Percentiles rank a stretch among this genome's conserved stretches.
phyloP scores from a whole-genome alignment of 2,888 invertebrate genomes.

The Pseudococcus jackbeardsleyi region DNA sequence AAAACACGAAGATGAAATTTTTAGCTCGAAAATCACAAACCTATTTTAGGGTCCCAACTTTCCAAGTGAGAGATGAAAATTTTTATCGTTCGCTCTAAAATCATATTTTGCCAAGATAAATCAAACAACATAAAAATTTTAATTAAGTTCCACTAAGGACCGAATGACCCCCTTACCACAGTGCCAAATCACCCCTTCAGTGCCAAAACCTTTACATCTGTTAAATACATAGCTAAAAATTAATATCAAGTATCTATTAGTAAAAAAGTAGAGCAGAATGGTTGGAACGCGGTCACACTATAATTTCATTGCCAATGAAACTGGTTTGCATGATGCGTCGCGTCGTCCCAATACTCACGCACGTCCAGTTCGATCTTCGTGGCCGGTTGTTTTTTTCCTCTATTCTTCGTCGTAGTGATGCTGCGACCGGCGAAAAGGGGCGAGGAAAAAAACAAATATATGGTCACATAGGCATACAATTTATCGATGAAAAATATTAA shows the following conservation, averaged over 20 bases:
- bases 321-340: slow-evolving; percentile 33
- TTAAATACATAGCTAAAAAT: too few relatives aligned
- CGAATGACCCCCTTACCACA: too few relatives aligned
- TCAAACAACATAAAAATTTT: too few relatives aligned
- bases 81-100: too few relatives aligned
- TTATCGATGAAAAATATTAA: neutral
- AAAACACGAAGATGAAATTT: too few relatives aligned
- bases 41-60: too few relatives aligned
- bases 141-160: too few relatives aligned
- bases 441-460: neutral
- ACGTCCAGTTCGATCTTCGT: slow-evolving; percentile 1
- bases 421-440: neutral
- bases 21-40: too few relatives aligned
- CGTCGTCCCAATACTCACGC: slow-evolving; percentile 35
- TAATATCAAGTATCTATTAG: neutral
- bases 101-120: too few relatives aligned
- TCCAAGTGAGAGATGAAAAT: too few relatives aligned
- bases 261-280: slow-evolving; percentile 44
- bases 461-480: neutral
- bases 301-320: slow-evolving; percentile 51
- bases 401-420: neutral
- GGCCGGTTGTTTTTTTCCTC: neutral
- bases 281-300: slow-evolving; percentile 42
- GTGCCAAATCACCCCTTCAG: too few relatives aligned
- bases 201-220: too few relatives aligned